phyloP scores from a whole-genome alignment of 2,797 vertebrate genomes.

The Crypturellus tataupa region DNA sequence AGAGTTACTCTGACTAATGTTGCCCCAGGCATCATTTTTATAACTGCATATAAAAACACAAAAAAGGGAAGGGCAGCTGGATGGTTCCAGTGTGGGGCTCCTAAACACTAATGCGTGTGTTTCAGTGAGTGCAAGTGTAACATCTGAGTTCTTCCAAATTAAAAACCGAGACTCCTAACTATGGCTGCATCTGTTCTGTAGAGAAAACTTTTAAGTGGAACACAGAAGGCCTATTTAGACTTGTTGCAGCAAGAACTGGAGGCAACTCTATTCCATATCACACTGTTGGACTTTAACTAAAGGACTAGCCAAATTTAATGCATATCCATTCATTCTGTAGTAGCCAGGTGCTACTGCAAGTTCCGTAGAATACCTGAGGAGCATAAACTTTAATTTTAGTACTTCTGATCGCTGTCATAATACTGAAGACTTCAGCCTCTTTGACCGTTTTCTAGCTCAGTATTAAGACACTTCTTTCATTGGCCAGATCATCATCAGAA shows the following conservation, averaged over 20 bases:
- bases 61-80: neutral
- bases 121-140: neutral
- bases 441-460: neutral
- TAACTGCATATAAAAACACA: neutral
- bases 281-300: neutral
- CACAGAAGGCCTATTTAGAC: neutral
- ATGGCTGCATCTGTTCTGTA: neutral
- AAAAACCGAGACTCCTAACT: neutral
- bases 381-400: neutral
- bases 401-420: neutral
- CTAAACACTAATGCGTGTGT: constrained; percentile 24
- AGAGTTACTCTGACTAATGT: neutral
- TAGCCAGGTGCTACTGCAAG: neutral
- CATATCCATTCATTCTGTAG: neutral
- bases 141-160: neutral
- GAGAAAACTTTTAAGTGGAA: neutral
- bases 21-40: constrained; percentile 1
- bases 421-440: neutral
- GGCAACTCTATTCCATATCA: rapidly evolving
- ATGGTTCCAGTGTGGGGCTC: neutral
- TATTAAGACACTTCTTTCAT: neutral
- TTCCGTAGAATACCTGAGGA: neutral
- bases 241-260: neutral
- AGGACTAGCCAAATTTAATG: neutral
- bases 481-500: neutral